A percentile compares a stretch with the other conserved stretches of the same genome.
Evolutionary conservation across 1,140 invertebrate genomes (phyloP).

Genomic region (Drosophila sproati): DNA sequence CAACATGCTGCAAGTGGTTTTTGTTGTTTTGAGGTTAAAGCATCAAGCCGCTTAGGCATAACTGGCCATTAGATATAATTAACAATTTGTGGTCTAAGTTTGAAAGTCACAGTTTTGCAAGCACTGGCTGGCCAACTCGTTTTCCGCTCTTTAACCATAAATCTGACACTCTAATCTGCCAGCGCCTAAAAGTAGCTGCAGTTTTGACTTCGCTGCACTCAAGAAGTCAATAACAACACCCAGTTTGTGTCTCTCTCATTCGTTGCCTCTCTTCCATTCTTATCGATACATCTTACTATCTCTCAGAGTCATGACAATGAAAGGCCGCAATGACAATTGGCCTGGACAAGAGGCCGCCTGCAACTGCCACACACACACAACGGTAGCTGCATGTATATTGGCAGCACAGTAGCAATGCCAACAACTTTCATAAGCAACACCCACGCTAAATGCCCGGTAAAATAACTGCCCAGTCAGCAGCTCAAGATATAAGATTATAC

Average conservation of each 20-base stretch:
- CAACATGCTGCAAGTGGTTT: conserved; percentile 31
- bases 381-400: conserved; percentile 9
- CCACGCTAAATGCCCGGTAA: conserved; percentile 26
- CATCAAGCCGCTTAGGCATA: conserved; percentile 21
- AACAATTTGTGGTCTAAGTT: conserved; percentile 24
- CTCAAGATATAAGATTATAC: conserved; percentile 37
- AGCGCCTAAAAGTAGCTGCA: conserved; percentile 1
- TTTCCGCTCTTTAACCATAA: conserved; percentile 18
- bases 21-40: conserved; percentile 36
- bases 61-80: conserved; percentile 34
- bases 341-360: conserved; percentile 7
- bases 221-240: conserved; percentile 21
- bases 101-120: conserved; percentile 33
- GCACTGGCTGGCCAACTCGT: conserved; percentile 29
- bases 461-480: conserved; percentile 31
- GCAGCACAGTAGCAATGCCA: neutral
- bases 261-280: neutral
- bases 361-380: conserved; percentile 39
- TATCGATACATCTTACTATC: conserved; percentile 42
- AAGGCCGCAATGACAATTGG: conserved; percentile 34
- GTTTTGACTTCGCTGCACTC: conserved; percentile 24
- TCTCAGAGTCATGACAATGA: conserved; percentile 32
- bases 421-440: conserved; percentile 48
- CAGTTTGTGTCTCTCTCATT: conserved; percentile 26
- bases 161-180: conserved; percentile 28